These are phyloP conservation scores for Drosophila kokeensis DNA, from an alignment of 2,888 invertebrate species.

Conservation along the genomic window DNA sequence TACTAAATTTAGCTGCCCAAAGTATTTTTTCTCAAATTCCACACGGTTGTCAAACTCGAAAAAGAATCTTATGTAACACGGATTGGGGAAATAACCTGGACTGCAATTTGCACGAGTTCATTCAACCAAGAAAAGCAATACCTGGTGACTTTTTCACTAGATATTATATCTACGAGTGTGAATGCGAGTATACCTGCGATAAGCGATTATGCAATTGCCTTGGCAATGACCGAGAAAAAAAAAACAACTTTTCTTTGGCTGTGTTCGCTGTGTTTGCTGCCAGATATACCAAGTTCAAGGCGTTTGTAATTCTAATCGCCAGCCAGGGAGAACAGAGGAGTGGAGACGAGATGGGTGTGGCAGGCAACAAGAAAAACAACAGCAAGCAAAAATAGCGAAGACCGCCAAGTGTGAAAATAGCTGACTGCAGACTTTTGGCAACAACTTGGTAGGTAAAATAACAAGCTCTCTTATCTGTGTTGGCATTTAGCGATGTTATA, in stretches of 20 bases:
- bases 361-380: background rate
- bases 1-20: conserved; percentile 64
- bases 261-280: background rate
- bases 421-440: conserved; percentile 39
- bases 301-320: conserved; percentile 28
- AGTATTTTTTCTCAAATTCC: conserved; percentile 16
- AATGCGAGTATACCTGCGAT: conserved; percentile 13
- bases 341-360: conserved; percentile 3
- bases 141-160: conserved; percentile 5
- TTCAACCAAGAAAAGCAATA: conserved; percentile 20
- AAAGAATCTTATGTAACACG: conserved; percentile 56
- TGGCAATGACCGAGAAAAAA: conserved; percentile 71
- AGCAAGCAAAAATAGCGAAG: conserved; percentile 23
- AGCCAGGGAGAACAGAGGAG: conserved; percentile 4
- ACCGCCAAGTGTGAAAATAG: conserved; percentile 41
- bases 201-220: conserved; percentile 56
- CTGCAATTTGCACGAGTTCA: conserved; percentile 26
- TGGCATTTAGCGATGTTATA: conserved; percentile 25
- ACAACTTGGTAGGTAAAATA: conserved; percentile 4
- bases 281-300: conserved; percentile 56
- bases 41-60: conserved; percentile 52
- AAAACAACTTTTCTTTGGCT: conserved; percentile 18
- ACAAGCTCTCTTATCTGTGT: conserved; percentile 5
- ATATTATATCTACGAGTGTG: conserved; percentile 30
- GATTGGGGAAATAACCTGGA: background rate